A percentile compares a stretch with the other conserved stretches of the same genome.
Conservation (phyloP, 2,888 invertebrate species). For the Melinaea menophilus region DNA sequence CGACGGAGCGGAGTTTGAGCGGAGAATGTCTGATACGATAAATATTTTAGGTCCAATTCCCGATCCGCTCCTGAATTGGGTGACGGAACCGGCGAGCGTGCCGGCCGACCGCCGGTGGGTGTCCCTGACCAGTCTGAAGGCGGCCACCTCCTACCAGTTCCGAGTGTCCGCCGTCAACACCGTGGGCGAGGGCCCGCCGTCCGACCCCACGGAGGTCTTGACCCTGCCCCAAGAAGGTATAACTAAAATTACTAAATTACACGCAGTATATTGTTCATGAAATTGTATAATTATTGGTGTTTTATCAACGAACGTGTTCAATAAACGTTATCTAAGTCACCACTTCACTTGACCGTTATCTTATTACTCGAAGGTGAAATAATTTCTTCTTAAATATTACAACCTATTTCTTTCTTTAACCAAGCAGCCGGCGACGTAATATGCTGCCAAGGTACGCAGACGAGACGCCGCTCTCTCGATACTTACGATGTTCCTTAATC, state of each 20-base stretch:
- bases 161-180: slow-evolving; percentile 97
- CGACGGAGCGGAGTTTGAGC: no score
- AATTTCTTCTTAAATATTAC: slow-evolving; percentile 28
- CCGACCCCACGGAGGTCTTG: slow-evolving; percentile 92
- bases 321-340: no score
- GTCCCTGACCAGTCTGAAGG: slow-evolving; percentile 90
- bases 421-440: slow-evolving; percentile 76
- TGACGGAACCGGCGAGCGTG: slow-evolving; percentile 91
- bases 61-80: slow-evolving; percentile 91
- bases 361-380: not conserved
- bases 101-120: slow-evolving; percentile 88
- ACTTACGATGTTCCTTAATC: not conserved
- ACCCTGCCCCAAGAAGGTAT: slow-evolving; percentile 97
- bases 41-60: slow-evolving; percentile 85
- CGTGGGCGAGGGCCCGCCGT: slow-evolving; percentile 95
- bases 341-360: no score
- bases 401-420: slow-evolving; percentile 64
- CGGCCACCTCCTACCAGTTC: slow-evolving; percentile 97
- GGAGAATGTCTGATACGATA: not conserved
- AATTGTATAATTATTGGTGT: not conserved
- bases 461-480: slow-evolving; percentile 19
- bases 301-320: no score
- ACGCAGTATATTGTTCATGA: not conserved
- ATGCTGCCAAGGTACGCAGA: slow-evolving; percentile 77
- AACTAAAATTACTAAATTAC: not conserved